Conservation (phyloP, 1,140 invertebrate genomes). For the Musca domestica region DNA sequence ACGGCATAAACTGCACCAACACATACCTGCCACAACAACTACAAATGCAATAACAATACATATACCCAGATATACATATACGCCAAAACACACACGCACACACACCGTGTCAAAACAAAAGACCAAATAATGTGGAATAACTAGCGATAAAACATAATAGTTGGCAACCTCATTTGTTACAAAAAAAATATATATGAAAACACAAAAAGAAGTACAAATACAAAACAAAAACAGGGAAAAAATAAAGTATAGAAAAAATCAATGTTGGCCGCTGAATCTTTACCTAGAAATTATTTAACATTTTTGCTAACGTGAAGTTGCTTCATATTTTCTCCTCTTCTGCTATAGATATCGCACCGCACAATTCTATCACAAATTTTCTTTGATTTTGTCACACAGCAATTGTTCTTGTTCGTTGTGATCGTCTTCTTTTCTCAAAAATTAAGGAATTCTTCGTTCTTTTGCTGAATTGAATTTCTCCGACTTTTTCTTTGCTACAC, state of each 20-base stretch:
- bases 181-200: too few relatives aligned
- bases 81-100: background rate
- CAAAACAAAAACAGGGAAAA: too few relatives aligned
- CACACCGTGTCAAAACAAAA: slow-evolving; percentile 4
- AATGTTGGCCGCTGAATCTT: background rate
- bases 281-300: slow-evolving; percentile 9
- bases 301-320: background rate
- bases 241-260: too few relatives aligned
- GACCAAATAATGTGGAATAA: background rate
- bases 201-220: too few relatives aligned
- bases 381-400: background rate
- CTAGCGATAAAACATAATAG: background rate
- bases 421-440: too few relatives aligned
- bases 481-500: too few relatives aligned
- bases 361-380: background rate
- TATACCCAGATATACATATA: background rate
- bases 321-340: slow-evolving; percentile 2
- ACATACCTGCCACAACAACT: background rate
- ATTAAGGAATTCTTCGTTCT: too few relatives aligned
- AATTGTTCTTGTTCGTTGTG: background rate
- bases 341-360: too few relatives aligned
- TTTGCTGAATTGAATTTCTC: too few relatives aligned
- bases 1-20: too few relatives aligned
- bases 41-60: background rate
- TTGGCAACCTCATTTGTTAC: slow-evolving; percentile 3